Conservation (phyloP, 2,113 vertebrate species). For the Elephas maximus region DNA sequence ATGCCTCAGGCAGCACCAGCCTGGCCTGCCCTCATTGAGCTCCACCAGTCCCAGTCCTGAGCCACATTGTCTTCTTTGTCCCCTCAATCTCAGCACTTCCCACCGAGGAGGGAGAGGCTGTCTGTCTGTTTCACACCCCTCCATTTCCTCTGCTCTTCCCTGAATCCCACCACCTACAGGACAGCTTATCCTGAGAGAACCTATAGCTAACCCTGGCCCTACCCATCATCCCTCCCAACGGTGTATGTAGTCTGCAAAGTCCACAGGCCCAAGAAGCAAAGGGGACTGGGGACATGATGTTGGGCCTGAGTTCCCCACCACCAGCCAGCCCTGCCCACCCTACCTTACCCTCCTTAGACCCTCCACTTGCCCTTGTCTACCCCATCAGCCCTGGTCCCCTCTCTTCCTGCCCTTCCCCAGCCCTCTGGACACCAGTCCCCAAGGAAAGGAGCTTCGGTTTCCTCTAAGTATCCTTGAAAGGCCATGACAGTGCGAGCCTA, state of each 20-base stretch:
- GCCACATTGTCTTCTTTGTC: not conserved
- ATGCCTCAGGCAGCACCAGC: not conserved
- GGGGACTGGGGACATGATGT: not conserved
- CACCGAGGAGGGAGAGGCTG: not conserved
- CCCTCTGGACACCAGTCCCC: not conserved
- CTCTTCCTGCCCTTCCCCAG: not conserved
- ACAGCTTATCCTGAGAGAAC: not conserved
- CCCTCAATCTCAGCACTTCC: not conserved
- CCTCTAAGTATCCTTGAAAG: not conserved
- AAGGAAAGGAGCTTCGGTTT: slow-evolving; percentile 49
- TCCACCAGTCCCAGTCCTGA: not conserved
- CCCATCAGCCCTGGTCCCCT: not conserved
- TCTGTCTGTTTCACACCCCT: not conserved
- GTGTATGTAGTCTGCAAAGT: slow-evolving; percentile 4
- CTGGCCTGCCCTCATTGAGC: not conserved
- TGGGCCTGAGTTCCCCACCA: not conserved
- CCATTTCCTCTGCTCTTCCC: not conserved
- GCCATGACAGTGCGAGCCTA: not conserved
- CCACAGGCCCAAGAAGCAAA: not conserved
- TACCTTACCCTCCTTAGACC: not conserved
- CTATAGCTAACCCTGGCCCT: not conserved
- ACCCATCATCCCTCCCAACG: not conserved
- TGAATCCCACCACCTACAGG: not conserved
- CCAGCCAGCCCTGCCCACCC: not conserved
- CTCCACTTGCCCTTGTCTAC: not conserved